Evolutionary conservation across 2,888 invertebrate species (phyloP), one percentile per base, ranked within the genome.

Genomic region (Acleris sparsana): DNA sequence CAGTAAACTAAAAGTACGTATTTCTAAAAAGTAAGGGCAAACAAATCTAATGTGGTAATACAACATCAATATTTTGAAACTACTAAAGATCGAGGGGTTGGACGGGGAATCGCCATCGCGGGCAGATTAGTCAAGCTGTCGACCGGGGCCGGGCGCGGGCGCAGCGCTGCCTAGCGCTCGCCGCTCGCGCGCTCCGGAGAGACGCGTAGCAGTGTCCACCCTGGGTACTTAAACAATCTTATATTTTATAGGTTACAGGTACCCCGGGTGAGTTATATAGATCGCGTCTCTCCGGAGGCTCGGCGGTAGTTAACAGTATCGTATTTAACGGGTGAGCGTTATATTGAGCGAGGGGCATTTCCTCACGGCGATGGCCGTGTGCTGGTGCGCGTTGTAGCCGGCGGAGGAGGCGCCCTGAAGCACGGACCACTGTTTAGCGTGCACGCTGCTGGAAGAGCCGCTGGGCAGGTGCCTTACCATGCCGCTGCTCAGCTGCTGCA

Each of bases 401-500:
- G 93, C 90, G 75, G 91, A 83, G 68, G 93, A 88, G 78, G 86
- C 86, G 72, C 84, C 93, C 83, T 93, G 93, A 80, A 93, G 85
- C 78, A 89, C 81, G 83, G 87, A 87, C 93, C 92, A 93, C 83
- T 91, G 88, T 79, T 77, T 83, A 75, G 79, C 80, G 82, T 92
- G 93, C 85, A 90, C 92, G 83, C 93, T 94, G 93, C 93, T 94
- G 89, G 94, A 94, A 89, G 94, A 93, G 89, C 94, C 94, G 77
- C 85, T 84, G 83, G 95, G 95, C 88, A 95, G 93, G 93, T 95
- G 96, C 94, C 97, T 97, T 96, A 97, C 97, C 97, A 98, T 96
- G 94, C 97, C 97, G 91, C 96, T 95, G 94, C 97, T 97, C 86
- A 98, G 94, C 90, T 97, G 97, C 84, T 97, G 97, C 75, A 98